Evolutionary conservation across 2,113 vertebrate species (phyloP), one percentile per base, ranked within the genome.

Genomic region (Illadopsis cleaveri): DNA sequence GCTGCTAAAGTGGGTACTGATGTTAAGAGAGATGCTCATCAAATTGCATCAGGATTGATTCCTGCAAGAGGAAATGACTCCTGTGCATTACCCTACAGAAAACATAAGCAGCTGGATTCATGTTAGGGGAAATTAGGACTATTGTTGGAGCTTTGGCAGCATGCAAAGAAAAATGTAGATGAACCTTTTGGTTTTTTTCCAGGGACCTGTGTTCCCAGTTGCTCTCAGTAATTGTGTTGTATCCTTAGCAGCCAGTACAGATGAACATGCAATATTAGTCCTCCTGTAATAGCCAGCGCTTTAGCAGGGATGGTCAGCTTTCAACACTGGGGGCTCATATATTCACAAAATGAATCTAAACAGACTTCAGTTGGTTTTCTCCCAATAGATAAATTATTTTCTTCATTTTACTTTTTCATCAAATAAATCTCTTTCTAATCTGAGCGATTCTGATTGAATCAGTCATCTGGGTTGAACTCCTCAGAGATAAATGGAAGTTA

Each of bases 71-170:
- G 93, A 97, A 97, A 84, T 82, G 51, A 56, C 60, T 71, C 68
- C 83, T 84, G 44, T 92, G 65, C 92, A 77, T 92, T 84, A 94
- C 77, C 61, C 69, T 91, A 82, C 91, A 94, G 93, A 95, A 95
- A 95, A 94, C 65, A 83, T 84, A 93, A 92, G 81, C 61, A 75
- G 56, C 72, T 91, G 64, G 80, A 92, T 94, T 90, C 6, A 75
- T 82, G 28, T 81, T 84, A 60, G 24, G 64, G 81, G 47, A 89
- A 91, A 75, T 92, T 37, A 76, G 45, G 60, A 45, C 66, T 85
- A 15, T 65, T 81, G 72, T 28, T 79, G 60, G 12, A 72, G 51
- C 72, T 90, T 88, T 82, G 85, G 40, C 71, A 77, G 62, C 62
- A 53, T 0, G 7, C 44, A 88, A 81, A 87, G 47, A 69, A 75